phyloP scores from a whole-genome alignment of 2,797 vertebrate genomes.

The Coregonus sp. region DNA sequence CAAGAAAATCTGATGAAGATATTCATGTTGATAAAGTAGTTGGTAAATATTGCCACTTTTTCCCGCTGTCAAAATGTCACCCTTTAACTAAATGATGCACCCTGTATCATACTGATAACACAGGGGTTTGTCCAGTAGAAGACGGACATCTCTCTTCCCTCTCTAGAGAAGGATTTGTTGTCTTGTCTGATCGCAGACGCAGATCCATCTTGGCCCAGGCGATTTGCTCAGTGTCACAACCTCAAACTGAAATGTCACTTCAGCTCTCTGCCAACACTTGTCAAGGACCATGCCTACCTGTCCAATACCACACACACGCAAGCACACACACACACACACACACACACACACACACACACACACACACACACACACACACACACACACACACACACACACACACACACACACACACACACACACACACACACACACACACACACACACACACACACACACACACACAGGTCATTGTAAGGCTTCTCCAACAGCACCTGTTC shows the following conservation, averaged over 20 bases:
- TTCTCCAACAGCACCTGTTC: no score
- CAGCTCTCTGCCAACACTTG: slow-evolving; percentile 55
- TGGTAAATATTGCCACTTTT: no score
- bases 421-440: no score
- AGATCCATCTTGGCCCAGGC: slow-evolving; percentile 57
- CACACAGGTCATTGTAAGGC: slow-evolving; percentile 5
- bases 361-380: no score
- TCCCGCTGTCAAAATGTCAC: background rate
- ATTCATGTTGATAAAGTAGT: no score
- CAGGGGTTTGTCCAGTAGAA: background rate
- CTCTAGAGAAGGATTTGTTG: slow-evolving; percentile 48
- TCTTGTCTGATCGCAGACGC: slow-evolving; percentile 50
- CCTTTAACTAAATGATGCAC: background rate
- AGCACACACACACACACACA: no score
- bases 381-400: no score
- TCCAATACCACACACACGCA: background rate
- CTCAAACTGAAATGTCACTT: slow-evolving; percentile 71
- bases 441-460: no score
- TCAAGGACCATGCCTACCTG: slow-evolving; percentile 38
- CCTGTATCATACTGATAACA: background rate
- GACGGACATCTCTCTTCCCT: slow-evolving; percentile 15
- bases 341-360: no score
- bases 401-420: no score
- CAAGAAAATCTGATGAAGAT: no score
- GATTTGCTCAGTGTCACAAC: slow-evolving; percentile 58